Base-by-base conservation (phyloP, 1,140 invertebrate genomes). In the Batillaria attramentaria region DNA sequence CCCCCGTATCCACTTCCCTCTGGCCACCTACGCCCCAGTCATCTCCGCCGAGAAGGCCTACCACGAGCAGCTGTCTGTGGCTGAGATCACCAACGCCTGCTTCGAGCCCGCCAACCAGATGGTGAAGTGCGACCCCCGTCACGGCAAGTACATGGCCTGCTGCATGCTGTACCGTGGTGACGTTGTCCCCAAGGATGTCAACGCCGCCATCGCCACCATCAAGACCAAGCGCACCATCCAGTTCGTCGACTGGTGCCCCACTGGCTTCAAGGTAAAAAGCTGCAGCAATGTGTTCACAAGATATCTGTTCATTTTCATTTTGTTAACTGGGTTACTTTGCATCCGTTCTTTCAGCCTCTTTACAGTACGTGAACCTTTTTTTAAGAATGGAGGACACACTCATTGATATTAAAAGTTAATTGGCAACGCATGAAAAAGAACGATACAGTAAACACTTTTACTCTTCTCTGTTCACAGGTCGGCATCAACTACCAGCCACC, bases 31-130 rank as follows among this genome's bases (percentile, higher is more conserved):
- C 83, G 82, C 85, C 20, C 85, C 85, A 42, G 80, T 86, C 69
- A 75, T 75, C 54, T 75, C 73, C 54, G 70, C 70, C 42, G 70
- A 72, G 70, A 72, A 72, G 70, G 70, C 86, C 16, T 83, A 85
- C 77, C 87, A 88, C 74, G 88, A 89, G 83, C 87, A 89, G 79
- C 72, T 88, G 54, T 86, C 83, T 13, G 88, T 97, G 24, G 93
- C 89, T 46, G 94, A 94, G 5, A 94, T 94, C 54, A 89, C 88
- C 69, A 86, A 87, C 50, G 85, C 95, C 24, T 96, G 95, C 90
- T 97, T 97, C 91, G 95, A 96, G 88, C 94, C 95, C 37, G 93
- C 94, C 84, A 97, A 96, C 92, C 96, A 96, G 93, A 96, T 97
- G 95, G 95, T 97, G 28, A 97, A 96, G 91, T 97, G 96, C 90